Conservation (phyloP, 2,888 invertebrate genomes). For the Dugesia japonica region DNA sequence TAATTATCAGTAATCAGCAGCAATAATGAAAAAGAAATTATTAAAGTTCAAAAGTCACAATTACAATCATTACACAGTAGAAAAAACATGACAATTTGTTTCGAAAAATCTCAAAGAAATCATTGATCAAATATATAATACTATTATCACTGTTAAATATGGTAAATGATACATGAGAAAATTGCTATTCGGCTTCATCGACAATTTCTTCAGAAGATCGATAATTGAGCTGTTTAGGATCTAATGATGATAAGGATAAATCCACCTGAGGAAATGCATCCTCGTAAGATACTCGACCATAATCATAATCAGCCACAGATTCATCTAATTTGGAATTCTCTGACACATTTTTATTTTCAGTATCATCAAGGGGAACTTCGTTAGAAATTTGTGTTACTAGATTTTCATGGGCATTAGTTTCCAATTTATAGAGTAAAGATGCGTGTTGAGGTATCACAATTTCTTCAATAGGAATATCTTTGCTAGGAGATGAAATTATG, state of each 20-base stretch:
- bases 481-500: background rate
- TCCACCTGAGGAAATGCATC: background rate
- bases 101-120: too few species aligned
- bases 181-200: constrained; percentile 14
- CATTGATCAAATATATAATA: background rate
- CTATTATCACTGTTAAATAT: background rate
- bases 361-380: background rate
- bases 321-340: background rate
- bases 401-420: background rate
- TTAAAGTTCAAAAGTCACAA: too few species aligned
- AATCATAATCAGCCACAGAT: background rate
- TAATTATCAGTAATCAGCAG: too few species aligned
- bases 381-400: background rate
- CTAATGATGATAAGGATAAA: background rate
- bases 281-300: background rate
- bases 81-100: too few species aligned
- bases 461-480: background rate
- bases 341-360: too few species aligned
- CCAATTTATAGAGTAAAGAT: background rate
- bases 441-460: constrained; percentile 14
- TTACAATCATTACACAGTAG: too few species aligned
- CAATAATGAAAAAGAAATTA: too few species aligned
- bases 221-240: constrained; percentile 15
- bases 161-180: background rate
- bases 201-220: background rate